Evolutionary conservation across 1,140 invertebrate genomes (phyloP).

Genomic region (Tribolium madens): DNA sequence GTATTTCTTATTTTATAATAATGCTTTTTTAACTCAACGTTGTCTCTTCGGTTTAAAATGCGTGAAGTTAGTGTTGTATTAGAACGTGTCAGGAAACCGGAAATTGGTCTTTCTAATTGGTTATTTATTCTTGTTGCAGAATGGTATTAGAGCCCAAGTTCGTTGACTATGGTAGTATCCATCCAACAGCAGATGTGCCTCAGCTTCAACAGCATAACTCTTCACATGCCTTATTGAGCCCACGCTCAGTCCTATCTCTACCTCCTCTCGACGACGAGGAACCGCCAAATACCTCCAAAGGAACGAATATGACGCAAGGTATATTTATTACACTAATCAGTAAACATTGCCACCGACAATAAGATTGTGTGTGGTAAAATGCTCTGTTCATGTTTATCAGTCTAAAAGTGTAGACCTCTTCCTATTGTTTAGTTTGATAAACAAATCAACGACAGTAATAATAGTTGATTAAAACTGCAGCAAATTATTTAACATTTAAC

Average conservation of each 20-base stretch:
- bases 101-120: neutral
- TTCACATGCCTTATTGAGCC: constrained; percentile 57
- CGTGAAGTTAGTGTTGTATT: too few relatives aligned
- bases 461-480: too few relatives aligned
- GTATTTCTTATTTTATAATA: too few relatives aligned
- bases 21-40: too few relatives aligned
- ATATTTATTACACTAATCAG: neutral
- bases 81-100: too few relatives aligned
- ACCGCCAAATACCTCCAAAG: constrained; percentile 57
- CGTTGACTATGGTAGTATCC: constrained; percentile 66
- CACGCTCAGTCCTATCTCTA: constrained; percentile 54
- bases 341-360: constrained; percentile 16
- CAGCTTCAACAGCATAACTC: constrained; percentile 56
- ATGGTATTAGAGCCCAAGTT: constrained; percentile 68
- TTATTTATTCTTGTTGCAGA: constrained; percentile 58
- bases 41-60: too few relatives aligned
- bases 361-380: neutral
- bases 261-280: constrained; percentile 58
- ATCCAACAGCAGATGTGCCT: constrained; percentile 60
- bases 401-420: too few relatives aligned
- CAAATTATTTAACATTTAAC: too few relatives aligned
- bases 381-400: too few relatives aligned
- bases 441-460: too few relatives aligned
- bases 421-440: too few relatives aligned
- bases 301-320: constrained; percentile 63